Evolutionary conservation across 2,113 vertebrate genomes (phyloP).

Genomic region (Meles meles): DNA sequence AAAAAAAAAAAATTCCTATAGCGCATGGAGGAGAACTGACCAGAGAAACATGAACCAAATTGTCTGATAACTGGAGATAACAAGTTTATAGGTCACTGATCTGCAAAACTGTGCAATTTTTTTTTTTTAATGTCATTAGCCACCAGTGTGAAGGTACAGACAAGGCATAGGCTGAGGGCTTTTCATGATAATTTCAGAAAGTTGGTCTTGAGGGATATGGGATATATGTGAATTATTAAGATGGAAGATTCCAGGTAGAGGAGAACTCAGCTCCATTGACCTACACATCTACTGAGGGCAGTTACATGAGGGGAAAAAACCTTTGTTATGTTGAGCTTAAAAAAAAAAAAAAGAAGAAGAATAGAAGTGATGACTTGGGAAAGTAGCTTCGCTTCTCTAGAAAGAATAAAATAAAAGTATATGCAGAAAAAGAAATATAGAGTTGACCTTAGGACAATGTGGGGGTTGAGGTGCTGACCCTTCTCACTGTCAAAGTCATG

Average conservation of each 20-base stretch:
- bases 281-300: not conserved
- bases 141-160: not conserved
- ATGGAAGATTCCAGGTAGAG: not conserved
- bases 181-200: not conserved
- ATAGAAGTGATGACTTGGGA: not conserved
- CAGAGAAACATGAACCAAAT: not conserved
- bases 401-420: not conserved
- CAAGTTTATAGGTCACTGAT: not conserved
- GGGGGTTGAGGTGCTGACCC: not conserved
- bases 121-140: not conserved
- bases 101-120: not conserved
- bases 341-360: not conserved
- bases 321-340: not conserved
- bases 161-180: not conserved
- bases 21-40: not conserved
- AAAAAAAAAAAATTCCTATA: not conserved
- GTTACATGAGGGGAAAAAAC: not conserved
- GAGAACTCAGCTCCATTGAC: not conserved
- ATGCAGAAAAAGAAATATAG: not conserved
- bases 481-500: not conserved
- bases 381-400: not conserved
- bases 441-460: not conserved
- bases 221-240: not conserved
- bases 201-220: not conserved
- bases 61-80: not conserved